These are phyloP conservation scores for Griposia aprilina DNA, from an alignment of 2,888 invertebrate species.

Conservation along the genomic window DNA sequence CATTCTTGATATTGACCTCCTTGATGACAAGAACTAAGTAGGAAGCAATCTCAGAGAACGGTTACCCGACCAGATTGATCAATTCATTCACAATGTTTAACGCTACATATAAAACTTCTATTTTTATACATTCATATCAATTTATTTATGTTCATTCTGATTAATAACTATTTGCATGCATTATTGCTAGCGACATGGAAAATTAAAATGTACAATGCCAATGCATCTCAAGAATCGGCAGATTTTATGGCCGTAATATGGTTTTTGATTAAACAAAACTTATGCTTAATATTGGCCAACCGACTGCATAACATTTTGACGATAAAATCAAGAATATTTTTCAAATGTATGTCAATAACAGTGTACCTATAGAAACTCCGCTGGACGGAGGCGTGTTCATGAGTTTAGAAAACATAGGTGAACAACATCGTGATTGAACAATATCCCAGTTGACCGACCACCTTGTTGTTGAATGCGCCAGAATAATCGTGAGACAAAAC, in stretches of 20 bases:
- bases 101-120: conserved; percentile 32
- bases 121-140: conserved; percentile 42
- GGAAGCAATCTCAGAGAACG: conserved; percentile 59
- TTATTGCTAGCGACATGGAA: conserved; percentile 21
- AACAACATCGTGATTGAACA: conserved; percentile 65
- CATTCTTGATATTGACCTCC: conserved; percentile 66
- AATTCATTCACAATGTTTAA: conserved; percentile 37
- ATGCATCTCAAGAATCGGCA: neutral
- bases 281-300: conserved; percentile 14
- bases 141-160: conserved; percentile 44
- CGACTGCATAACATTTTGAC: neutral
- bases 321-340: conserved; percentile 26
- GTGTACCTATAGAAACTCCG: conserved; percentile 53
- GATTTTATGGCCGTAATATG: neutral
- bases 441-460: conserved; percentile 33
- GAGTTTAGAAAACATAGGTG: conserved; percentile 53
- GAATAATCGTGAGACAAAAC: conserved; percentile 44
- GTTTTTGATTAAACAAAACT: neutral
- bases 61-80: conserved; percentile 43
- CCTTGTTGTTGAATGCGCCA: conserved; percentile 10
- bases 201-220: conserved; percentile 24
- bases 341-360: conserved; percentile 73
- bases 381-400: conserved; percentile 63
- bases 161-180: conserved; percentile 26
- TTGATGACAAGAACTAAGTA: conserved; percentile 57